Conservation (phyloP, 2,113 vertebrate species). For the Meriones unguiculatus region DNA sequence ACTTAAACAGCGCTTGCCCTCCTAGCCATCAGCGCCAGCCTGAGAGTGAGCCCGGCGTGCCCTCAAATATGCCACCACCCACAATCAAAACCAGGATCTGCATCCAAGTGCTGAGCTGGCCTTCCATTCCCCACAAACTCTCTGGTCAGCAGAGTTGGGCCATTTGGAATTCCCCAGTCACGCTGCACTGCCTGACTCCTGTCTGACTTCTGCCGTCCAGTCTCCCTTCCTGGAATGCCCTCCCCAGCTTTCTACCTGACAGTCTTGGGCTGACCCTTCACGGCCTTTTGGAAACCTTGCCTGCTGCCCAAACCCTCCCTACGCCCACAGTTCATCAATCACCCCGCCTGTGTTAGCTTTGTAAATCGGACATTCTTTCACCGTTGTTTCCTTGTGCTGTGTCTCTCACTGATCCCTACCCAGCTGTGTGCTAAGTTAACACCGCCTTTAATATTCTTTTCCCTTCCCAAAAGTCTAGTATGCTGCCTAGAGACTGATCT, state of each 20-base stretch:
- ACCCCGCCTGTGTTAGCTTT: not conserved
- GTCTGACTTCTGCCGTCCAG: not conserved
- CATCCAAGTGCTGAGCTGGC: not conserved
- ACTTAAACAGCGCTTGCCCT: not conserved
- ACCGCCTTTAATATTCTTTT: not conserved
- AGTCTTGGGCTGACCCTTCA: not conserved
- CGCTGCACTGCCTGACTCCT: not conserved
- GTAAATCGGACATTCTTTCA: not conserved
- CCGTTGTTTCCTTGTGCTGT: too few relatives aligned
- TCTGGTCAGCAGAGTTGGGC: not conserved
- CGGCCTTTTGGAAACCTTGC: not conserved
- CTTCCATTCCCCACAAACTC: not conserved
- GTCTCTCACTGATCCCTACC: not conserved
- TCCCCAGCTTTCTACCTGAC: not conserved
- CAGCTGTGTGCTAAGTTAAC: not conserved
- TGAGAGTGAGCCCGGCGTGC: not conserved
- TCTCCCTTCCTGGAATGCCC: constrained; percentile 30
- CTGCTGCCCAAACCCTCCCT: not conserved
- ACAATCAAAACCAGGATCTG: not conserved
- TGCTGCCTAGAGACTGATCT: not conserved
- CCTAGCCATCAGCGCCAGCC: not conserved
- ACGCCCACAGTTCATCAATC: not conserved
- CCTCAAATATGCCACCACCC: not conserved
- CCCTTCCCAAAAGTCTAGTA: not conserved
- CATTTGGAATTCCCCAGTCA: not conserved